Conservation (phyloP, 1,140 invertebrate genomes). For the Akabosia matsudoensis region DNA sequence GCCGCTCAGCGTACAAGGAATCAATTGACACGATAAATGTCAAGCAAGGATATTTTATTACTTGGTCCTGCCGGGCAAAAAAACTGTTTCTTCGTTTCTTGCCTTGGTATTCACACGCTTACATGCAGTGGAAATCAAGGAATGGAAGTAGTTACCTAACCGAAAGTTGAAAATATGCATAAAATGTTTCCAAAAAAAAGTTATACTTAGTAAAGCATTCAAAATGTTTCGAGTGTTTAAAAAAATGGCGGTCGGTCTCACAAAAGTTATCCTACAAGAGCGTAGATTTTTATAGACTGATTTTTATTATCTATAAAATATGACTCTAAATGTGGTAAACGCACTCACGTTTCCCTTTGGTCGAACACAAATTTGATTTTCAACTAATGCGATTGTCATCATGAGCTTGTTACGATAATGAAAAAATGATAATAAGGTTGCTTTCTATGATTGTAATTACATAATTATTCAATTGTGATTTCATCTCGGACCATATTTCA, state of each 20-base stretch:
- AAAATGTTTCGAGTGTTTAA: no score
- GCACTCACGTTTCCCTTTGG: not conserved
- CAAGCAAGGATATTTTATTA: constrained; percentile 15
- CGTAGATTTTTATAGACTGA: not conserved
- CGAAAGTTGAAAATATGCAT: no score
- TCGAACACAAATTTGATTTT: not conserved
- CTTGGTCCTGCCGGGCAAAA: not conserved
- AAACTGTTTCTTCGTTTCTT: no score
- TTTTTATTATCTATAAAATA: not conserved
- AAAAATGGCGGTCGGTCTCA: no score
- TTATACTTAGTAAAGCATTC: no score
- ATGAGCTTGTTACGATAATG: constrained; percentile 4
- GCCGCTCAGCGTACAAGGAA: constrained; percentile 1
- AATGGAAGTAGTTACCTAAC: no score
- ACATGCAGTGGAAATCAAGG: no score
- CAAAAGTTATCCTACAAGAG: not conserved
- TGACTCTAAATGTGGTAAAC: no score
- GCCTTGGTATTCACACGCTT: no score
- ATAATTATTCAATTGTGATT: constrained; percentile 5
- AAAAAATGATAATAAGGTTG: constrained; percentile 3
- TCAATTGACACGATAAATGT: constrained; percentile 20
- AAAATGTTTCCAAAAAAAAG: no score
- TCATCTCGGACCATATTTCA: not conserved
- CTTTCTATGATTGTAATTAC: not conserved
- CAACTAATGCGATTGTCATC: not conserved